Evolutionary conservation across 2,113 vertebrate species (phyloP), one percentile per base, ranked within the genome.

Genomic region (Mola mola): DNA sequence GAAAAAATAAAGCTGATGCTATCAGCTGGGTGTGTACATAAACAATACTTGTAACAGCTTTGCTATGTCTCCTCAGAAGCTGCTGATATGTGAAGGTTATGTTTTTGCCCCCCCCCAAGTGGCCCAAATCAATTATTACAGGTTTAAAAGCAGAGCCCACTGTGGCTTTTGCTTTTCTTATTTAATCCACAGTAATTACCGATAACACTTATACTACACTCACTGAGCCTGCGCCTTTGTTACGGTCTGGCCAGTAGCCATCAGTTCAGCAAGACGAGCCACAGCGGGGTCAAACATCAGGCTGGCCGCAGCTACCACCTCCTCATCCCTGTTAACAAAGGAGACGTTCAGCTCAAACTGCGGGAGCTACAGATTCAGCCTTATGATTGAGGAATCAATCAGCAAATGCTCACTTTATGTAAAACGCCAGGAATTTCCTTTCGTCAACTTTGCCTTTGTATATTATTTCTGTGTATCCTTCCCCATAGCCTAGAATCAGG

Each of bases 241-340:
- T 66, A 95, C 85, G 31, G 29, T 58, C 56, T 81, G 89, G n/a
- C 94, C 94, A 0, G 63, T 63, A 6, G 85, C 71, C 74, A 97
- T 84, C 58, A 91, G 78, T 68, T 96, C 94, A 21, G 94, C 93
- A 5, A 95, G 58, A 22, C 68, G 63, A 28, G 93, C 74, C 26
- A 96, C 93, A 22, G 88, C 82, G 5, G 95, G 94, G 79, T 96
- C 95, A 0, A 91, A 93, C 89, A 93, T 90, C 73, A 97, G 71
- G 83, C 95, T 95, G 76, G 94, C 93, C 2, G 87, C 94, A 38
- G 94, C 95, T 2, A 93, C 90, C 81, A 96, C 94, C 3, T 58
- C 66, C 16, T 91, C 86, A 0, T 91, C 91, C 80, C 95, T 96
- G 87, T 46, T 25, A 5, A 56, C 2, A n/a, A 38, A 37, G 9